Evolutionary conservation across 1,140 invertebrate species (phyloP).

Genomic region (Lepidotrigona ventralis): DNA sequence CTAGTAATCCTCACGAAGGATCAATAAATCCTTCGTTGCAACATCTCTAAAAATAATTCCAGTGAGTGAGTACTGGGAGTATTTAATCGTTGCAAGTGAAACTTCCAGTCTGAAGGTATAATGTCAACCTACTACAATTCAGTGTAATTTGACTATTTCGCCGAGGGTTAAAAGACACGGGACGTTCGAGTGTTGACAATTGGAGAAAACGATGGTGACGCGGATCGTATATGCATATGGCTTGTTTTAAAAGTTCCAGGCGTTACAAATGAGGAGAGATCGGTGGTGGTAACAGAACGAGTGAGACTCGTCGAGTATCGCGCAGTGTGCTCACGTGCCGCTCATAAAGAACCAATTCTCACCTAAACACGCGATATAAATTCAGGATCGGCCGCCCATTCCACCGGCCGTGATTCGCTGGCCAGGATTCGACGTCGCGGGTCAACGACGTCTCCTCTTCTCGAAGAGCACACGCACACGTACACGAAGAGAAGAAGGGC

Average conservation of each 20-base stretch:
- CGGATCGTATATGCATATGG: neutral
- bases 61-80: too few relatives aligned
- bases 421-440: slow-evolving; percentile 61
- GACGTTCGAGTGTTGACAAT: too few relatives aligned
- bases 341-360: slow-evolving; percentile 79
- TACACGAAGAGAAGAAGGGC: neutral
- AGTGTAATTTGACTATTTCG: too few relatives aligned
- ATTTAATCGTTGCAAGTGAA: too few relatives aligned
- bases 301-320: slow-evolving; percentile 53
- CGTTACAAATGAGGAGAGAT: neutral
- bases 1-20: neutral
- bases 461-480: slow-evolving; percentile 10
- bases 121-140: too few relatives aligned
- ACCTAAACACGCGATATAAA: slow-evolving; percentile 79
- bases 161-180: too few relatives aligned
- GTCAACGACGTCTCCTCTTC: slow-evolving; percentile 60
- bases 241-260: neutral
- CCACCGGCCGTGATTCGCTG: slow-evolving; percentile 68
- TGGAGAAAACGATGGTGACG: too few relatives aligned
- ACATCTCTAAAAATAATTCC: too few relatives aligned
- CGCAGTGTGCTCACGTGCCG: slow-evolving; percentile 72
- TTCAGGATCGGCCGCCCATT: slow-evolving; percentile 77
- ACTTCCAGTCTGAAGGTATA: too few relatives aligned
- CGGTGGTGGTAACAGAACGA: slow-evolving; percentile 14
- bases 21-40: too few relatives aligned